These are phyloP conservation scores for Lasioglossum pauxillum DNA, from an alignment of 2,888 invertebrate genomes.

Conservation along the genomic window DNA sequence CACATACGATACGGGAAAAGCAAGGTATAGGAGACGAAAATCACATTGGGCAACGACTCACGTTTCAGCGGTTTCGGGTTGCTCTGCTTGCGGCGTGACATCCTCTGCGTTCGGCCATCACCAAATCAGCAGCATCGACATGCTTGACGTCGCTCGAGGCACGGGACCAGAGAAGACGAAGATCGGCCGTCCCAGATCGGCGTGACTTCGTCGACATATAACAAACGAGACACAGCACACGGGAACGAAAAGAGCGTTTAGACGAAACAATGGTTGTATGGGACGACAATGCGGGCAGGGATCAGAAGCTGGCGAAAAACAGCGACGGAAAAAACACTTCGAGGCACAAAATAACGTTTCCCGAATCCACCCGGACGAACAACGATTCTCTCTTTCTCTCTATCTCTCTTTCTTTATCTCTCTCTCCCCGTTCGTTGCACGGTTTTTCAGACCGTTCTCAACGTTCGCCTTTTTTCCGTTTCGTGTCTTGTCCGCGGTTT, in stretches of 20 bases:
- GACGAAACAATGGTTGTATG: constrained; percentile 44
- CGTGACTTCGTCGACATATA: constrained; percentile 58
- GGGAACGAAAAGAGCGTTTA: constrained; percentile 27
- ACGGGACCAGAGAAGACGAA: constrained; percentile 50
- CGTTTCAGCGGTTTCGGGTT: constrained; percentile 98
- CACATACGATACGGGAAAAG: constrained; percentile 5
- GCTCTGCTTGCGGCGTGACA: constrained; percentile 98
- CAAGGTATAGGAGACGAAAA: constrained; percentile 12
- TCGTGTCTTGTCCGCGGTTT: constrained; percentile 25
- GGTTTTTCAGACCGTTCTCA: constrained; percentile 1
- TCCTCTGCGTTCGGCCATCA: constrained; percentile 85
- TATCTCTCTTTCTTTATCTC: background rate
- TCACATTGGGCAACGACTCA: constrained; percentile 86
- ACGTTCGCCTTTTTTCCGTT: constrained; percentile 15
- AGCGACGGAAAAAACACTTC: constrained; percentile 43
- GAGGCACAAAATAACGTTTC: constrained; percentile 47
- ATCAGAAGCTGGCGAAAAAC: constrained; percentile 17
- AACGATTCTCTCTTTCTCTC: background rate
- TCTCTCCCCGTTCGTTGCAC: background rate
- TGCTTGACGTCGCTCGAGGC: constrained; percentile 63
- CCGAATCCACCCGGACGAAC: constrained; percentile 44
- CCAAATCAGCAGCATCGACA: constrained; percentile 80
- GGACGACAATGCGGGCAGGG: constrained; percentile 32
- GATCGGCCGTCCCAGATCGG: constrained; percentile 38
- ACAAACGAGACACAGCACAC: constrained; percentile 71